A percentile compares a stretch with the other conserved stretches of the same genome.
Conservation (phyloP, 1,140 invertebrate species). For the Theocolax elegans region DNA sequence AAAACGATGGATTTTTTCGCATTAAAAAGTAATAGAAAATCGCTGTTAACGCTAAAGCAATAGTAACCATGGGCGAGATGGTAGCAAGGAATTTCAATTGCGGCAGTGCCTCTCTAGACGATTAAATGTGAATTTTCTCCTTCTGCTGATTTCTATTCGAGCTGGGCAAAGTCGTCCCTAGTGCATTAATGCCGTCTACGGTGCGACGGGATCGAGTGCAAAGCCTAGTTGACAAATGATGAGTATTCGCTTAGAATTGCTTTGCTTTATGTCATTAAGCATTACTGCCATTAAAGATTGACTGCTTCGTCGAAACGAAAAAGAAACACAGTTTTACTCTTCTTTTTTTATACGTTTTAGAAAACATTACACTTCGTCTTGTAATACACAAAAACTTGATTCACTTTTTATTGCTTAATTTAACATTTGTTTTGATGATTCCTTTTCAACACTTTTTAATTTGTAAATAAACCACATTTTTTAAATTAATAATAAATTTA, state of each 20-base stretch:
- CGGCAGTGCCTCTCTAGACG: not conserved
- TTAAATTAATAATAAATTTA: no score
- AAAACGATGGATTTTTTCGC: no score
- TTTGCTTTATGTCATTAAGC: not conserved
- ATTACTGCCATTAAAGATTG: not conserved
- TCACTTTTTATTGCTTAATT: no score
- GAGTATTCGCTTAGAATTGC: not conserved
- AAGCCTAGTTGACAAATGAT: slow-evolving; percentile 1
- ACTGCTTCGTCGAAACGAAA: not conserved
- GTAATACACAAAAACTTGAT: not conserved
- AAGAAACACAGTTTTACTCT: not conserved
- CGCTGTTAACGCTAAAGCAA: not conserved
- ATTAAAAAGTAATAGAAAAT: not conserved
- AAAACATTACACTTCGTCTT: not conserved
- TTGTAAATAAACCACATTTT: no score
- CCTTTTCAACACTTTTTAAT: no score
- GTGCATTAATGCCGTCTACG: slow-evolving; percentile 13
- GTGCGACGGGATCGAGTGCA: not conserved
- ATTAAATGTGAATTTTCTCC: slow-evolving; percentile 17
- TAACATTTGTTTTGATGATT: no score
- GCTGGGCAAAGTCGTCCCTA: not conserved
- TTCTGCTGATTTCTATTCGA: slow-evolving; percentile 17
- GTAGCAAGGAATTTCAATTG: not conserved
- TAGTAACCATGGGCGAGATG: not conserved
- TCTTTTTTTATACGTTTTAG: not conserved